Evolutionary conservation across 2,113 vertebrate genomes (phyloP), one percentile per base, ranked within the genome.

Genomic region (Hypomesus transpacificus): DNA sequence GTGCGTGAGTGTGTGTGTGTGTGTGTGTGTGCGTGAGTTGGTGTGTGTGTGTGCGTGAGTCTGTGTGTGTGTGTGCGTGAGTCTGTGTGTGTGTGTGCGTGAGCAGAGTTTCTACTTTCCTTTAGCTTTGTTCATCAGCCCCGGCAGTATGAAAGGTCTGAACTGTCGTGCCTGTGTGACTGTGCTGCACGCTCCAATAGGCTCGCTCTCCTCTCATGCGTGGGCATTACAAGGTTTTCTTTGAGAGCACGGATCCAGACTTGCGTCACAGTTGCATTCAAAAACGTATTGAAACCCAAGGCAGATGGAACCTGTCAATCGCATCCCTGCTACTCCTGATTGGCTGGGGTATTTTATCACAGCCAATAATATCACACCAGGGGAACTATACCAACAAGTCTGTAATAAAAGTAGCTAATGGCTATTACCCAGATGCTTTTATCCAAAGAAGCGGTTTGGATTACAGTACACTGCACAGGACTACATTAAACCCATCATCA

Each of bases 11-110:
- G 17, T 16, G 68, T 9, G 9, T 34, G 65, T 16, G 65, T 64
- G 76, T 53, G 70, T 64, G 31, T 18, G n/a, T 59, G 34, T 21
- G 34, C n/a, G n/a, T n/a, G n/a, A n/a, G n/a, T n/a, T n/a, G n/a
- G n/a, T n/a, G n/a, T n/a, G n/a, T n/a, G n/a, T n/a, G n/a, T n/a
- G n/a, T n/a, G n/a, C n/a, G n/a, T n/a, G n/a, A n/a, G n/a, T n/a
- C 39, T 62, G 17, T 16, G 68, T 9, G 9, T 34, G 65, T 16
- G 65, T 64, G 76, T 53, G 70, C 60, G 31, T 18, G n/a, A n/a
- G n/a, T 34, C 17, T n/a, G n/a, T 46, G 62, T 16, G 22, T 14
- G 64, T 11, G 22, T 39, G 66, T 31, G 14, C 16, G 4, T 31
- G 52, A 20, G 9, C 39, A 46, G 3, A 59, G 63, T 64, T 66